Conservation (phyloP, 2,113 vertebrate species). For the Sinocyclocheilus grahami region DNA sequence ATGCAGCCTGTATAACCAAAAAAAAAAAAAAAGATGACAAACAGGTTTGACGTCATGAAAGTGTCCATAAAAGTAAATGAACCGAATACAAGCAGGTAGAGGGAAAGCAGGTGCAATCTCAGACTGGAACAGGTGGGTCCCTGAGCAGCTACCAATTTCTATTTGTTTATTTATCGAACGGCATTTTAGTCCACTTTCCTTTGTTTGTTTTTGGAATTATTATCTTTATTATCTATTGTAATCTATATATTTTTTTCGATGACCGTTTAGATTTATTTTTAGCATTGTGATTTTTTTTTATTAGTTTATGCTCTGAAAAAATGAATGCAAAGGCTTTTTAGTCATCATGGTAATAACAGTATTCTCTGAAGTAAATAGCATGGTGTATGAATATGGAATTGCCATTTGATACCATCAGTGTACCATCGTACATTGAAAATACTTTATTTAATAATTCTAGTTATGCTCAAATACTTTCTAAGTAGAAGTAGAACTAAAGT, state of each 20-base stretch:
- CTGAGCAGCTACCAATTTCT: not conserved
- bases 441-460: not conserved
- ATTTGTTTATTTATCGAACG: not conserved
- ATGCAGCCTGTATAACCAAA: not conserved
- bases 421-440: not conserved
- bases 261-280: not conserved
- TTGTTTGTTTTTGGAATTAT: not conserved
- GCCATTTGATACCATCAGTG: not conserved
- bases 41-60: conserved; percentile 20
- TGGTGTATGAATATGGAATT: not conserved
- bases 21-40: not conserved
- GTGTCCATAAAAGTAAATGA: conserved; percentile 30
- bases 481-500: not conserved
- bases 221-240: not conserved
- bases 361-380: not conserved
- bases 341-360: not conserved
- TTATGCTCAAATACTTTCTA: not conserved
- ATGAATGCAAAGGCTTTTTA: not conserved
- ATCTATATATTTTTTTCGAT: not conserved
- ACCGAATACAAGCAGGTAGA: not conserved
- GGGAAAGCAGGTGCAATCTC: conserved; percentile 36
- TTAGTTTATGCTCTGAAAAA: not conserved
- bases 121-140: conserved; percentile 24
- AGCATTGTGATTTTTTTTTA: not conserved
- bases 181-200: not conserved